Evolutionary conservation across 2,113 vertebrate species (phyloP).

Genomic region (Odobenus rosmarus): DNA sequence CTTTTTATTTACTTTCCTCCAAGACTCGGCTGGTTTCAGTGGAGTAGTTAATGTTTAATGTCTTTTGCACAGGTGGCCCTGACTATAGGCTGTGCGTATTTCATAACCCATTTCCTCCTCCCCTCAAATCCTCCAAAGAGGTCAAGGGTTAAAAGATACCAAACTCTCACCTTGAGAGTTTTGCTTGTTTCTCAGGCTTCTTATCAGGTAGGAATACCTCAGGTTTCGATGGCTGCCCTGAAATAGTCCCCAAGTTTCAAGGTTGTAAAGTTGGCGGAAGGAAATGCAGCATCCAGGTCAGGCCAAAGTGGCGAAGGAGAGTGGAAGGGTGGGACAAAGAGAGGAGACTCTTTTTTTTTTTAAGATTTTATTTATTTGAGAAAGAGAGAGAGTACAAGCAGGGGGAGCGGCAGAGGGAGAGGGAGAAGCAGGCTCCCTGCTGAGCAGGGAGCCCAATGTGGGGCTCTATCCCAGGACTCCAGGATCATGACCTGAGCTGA

Average conservation of each 20-base stretch:
- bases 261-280: conserved; percentile 50
- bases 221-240: conserved; percentile 43
- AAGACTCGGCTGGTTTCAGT: conserved; percentile 35
- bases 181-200: conserved; percentile 23
- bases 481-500: too few relatives aligned
- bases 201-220: conserved; percentile 63
- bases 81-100: background rate
- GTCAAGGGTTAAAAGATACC: conserved; percentile 64
- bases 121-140: background rate
- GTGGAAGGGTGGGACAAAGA: background rate
- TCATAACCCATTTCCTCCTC: conserved; percentile 23
- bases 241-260: conserved; percentile 43
- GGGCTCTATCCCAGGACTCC: too few relatives aligned
- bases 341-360: background rate
- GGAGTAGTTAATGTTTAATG: conserved; percentile 75
- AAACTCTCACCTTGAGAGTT: conserved; percentile 56
- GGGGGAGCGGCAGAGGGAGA: too few relatives aligned
- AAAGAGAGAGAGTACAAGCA: too few relatives aligned
- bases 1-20: conserved; percentile 54
- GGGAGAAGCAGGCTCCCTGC: too few relatives aligned
- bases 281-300: background rate
- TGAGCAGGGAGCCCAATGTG: too few relatives aligned
- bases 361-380: too few relatives aligned
- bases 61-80: background rate
- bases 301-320: background rate